These are phyloP conservation scores for Antheraea mylitta DNA, from an alignment of 1,140 invertebrate species.

Conservation along the genomic window DNA sequence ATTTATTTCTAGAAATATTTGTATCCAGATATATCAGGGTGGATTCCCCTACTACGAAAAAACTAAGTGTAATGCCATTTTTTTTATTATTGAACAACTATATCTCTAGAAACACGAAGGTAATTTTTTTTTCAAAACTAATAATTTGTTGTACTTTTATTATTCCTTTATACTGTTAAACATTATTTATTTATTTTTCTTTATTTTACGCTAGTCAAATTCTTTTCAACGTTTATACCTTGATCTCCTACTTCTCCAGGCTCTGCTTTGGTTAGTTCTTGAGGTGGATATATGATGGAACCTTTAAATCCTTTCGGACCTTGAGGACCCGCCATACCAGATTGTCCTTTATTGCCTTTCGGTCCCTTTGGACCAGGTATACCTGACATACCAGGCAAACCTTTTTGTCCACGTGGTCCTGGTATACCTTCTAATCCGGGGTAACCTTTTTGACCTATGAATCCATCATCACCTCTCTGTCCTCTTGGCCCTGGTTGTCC, in stretches of 20 bases:
- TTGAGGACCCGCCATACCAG: slow-evolving; percentile 78
- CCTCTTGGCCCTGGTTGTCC: slow-evolving; percentile 70
- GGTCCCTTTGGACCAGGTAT: slow-evolving; percentile 79
- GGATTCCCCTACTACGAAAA: too few species aligned
- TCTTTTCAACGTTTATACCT: too few species aligned
- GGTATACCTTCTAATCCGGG: slow-evolving; percentile 51
- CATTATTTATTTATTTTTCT: not conserved
- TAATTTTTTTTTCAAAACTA: too few species aligned
- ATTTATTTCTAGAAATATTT: too few species aligned
- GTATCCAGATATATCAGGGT: too few species aligned
- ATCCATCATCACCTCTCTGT: slow-evolving; percentile 65
- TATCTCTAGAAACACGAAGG: too few species aligned
- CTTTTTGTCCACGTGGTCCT: slow-evolving; percentile 71
- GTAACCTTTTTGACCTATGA: slow-evolving; percentile 46
- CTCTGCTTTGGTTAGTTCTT: slow-evolving; percentile 42
- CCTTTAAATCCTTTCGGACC: slow-evolving; percentile 75
- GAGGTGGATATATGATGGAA: slow-evolving; percentile 29
- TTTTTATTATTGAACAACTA: too few species aligned
- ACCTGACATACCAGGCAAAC: slow-evolving; percentile 75
- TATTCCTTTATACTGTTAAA: too few species aligned
- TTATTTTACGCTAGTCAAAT: too few species aligned
- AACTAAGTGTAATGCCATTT: too few species aligned
- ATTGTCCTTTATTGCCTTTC: slow-evolving; percentile 81
- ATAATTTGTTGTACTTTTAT: too few species aligned
- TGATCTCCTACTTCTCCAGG: slow-evolving; percentile 71